Evolutionary conservation across 1,140 invertebrate genomes (phyloP), one percentile per base, ranked within the genome.

Genomic region (Prorops nasuta): DNA sequence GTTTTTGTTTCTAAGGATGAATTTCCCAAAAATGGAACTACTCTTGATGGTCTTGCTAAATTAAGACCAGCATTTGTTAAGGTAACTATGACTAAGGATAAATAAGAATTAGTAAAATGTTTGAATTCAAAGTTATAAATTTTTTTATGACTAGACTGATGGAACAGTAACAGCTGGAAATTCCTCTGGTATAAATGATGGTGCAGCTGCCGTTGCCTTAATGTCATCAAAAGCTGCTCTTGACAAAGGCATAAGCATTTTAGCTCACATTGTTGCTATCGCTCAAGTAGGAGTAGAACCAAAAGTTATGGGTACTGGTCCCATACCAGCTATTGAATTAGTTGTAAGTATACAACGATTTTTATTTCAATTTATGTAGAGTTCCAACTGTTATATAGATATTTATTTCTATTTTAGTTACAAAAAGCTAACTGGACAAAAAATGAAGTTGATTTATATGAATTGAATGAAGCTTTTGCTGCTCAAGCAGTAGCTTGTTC

Each of bases 401-500:
- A n/a, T n/a, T n/a, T n/a, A 40, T 51, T 43, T 66, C 41, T 49
- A 43, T 74, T 76, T 24, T 54, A 92, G 90, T 57, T 92, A 3
- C 68, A 81, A 45, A 92, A 91, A 79, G 83, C 86, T n/a, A 80
- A 81, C 3, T 94, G 91, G 92, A 77, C 67, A 0, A 84, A 87
- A 35, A 84, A 91, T 14, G 85, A 93, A 53, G 91, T 96, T 19
- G 92, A 96, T 79, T 74, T 94, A 2, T 91, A 86, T 68, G 94
- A 97, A 79, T 70, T 98, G 35, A 94, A 94, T 64, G 91, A 94
- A 77, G 91, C 89, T 1, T 94, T 92, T 73, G 89, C 90, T 12
- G 82, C 84, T 10, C 88, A 93, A 73, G 79, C 85, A 0, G 58
- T 94, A 14, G 83, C 84, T 17, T 86, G 88, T 20, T 44, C 85